Base-by-base conservation (phyloP, 2,797 vertebrate species). In the Phrynocephalus vlangalii region DNA sequence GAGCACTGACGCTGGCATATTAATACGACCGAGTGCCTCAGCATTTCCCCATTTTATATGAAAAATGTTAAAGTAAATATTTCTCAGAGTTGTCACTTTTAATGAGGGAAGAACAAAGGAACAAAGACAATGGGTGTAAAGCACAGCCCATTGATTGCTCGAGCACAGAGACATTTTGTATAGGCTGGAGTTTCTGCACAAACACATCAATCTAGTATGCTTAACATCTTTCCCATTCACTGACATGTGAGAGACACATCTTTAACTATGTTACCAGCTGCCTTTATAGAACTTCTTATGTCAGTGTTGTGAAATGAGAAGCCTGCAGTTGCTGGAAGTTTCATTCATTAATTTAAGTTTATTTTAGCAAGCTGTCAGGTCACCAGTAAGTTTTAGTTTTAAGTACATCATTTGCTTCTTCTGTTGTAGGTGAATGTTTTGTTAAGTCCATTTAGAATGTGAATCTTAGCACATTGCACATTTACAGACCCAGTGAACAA, bases 1-100 rank as follows among this genome's bases (percentile, higher is more conserved):
- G 11, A 72, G 63, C 73, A 2, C 1, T 89, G n/a, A 83, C 6
- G 82, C 87, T 90, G 84, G 52, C 0, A 1, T 79, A 83, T 77
- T 44, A 87, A 6, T n/a, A 50, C 1, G 0, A 9, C 1, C 87
- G 70, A 48, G 66, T 4, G 0, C 78, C n/a, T 44, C 3, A 30
- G 38, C 13, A 52, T 60, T 24, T 38, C 11, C 48, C 1, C 28
- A 52, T 85, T 28, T 79, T 79, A 28, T 38, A 79, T 52, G 44
- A 15, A 10, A 63, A 28, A n/a, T 22, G 15, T 18, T 63, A 63
- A 60, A n/a, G n/a, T 77, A 85, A 66, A 76, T 67, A 77, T 77
- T 85, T 48, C 28, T 22, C 6, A 16, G 70, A 52, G 3, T 15
- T 70, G 76, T 70, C 22, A 38, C 24, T 56, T 56, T 24, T 56